Conservation (phyloP, 2,113 vertebrate genomes). For the Felis catus region F.catus_Fca126_mat1.0 CM031426.1:25633001-25633500, state of each 20-base stretch:
- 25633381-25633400: neutral
- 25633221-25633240: neutral
- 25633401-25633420: neutral
- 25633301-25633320: neutral
- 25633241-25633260: neutral
- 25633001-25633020: neutral
- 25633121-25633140: slow-evolving; percentile 1
- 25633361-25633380: neutral
- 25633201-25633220: neutral
- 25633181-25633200: slow-evolving; percentile 8
- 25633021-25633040: slow-evolving; percentile 4
- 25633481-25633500: neutral
- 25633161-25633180: neutral
- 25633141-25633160: neutral
- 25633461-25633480: neutral
- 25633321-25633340: neutral
- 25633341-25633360: neutral
- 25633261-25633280: neutral
- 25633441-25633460: neutral
- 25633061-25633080: neutral
- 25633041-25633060: neutral
- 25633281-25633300: neutral
- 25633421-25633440: neutral
- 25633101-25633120: neutral
- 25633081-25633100: neutral